Evolutionary conservation across 2,888 invertebrate genomes (phyloP).

Genomic region (Protonemura montana): DNA sequence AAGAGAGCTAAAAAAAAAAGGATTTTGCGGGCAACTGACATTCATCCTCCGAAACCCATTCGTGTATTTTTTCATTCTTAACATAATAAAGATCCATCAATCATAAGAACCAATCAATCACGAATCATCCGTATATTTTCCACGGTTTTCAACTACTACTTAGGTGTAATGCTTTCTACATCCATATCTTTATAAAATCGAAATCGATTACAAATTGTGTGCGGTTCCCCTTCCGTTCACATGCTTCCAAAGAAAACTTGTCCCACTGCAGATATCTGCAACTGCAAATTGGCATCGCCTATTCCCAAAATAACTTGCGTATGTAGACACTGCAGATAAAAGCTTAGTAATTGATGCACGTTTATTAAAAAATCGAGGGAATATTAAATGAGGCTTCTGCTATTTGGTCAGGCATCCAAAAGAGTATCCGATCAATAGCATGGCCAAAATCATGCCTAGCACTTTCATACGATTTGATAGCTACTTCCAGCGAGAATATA

Average conservation of each 20-base stretch:
- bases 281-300: not conserved
- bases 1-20: not conserved
- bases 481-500: not conserved
- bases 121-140: not conserved
- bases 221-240: not conserved
- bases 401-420: not conserved
- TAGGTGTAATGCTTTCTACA: not conserved
- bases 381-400: not conserved
- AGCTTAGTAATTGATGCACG: constrained; percentile 12
- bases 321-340: constrained; percentile 12
- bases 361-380: constrained; percentile 7
- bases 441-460: not conserved
- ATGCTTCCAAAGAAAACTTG: not conserved
- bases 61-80: not conserved
- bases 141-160: not conserved
- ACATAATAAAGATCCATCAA: not conserved
- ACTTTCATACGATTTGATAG: not conserved
- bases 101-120: not conserved
- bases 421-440: not conserved
- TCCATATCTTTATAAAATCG: not conserved
- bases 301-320: not conserved
- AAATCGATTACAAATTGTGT: not conserved
- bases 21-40: not conserved
- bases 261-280: not conserved
- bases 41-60: not conserved